Evolutionary conservation across 2,113 vertebrate genomes (phyloP).

Genomic region (Stegastes partitus): DNA sequence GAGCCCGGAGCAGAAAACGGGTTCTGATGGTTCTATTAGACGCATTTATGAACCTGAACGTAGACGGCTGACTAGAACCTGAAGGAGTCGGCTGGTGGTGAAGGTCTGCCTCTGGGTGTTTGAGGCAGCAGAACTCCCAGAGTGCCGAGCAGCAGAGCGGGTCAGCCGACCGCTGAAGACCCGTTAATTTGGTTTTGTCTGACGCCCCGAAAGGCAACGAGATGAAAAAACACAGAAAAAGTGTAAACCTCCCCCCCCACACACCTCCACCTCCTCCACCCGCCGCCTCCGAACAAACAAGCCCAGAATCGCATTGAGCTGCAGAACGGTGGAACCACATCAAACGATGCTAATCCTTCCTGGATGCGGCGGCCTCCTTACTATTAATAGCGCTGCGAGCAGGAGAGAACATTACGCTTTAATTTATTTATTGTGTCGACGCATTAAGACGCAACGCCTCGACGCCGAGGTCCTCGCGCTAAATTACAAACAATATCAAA

Average conservation of each 20-base stretch:
- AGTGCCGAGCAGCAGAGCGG: too few relatives aligned
- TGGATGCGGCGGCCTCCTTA: slow-evolving; percentile 83
- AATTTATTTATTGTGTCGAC: slow-evolving; percentile 81
- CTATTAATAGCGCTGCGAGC: slow-evolving; percentile 82
- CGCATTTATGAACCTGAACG: too few relatives aligned
- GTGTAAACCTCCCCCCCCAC: slow-evolving; percentile 30
- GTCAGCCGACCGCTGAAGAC: too few relatives aligned
- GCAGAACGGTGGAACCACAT: slow-evolving; percentile 83
- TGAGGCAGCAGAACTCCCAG: too few relatives aligned
- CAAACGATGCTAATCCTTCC: slow-evolving; percentile 85
- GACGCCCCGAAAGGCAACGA: slow-evolving; percentile 58
- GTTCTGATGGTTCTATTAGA: too few relatives aligned
- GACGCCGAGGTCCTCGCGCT: slow-evolving; percentile 59
- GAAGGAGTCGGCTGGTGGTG: too few relatives aligned
- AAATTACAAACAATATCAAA: slow-evolving; percentile 67
- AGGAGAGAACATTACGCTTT: slow-evolving; percentile 77
- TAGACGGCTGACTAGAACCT: too few relatives aligned
- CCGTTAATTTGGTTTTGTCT: slow-evolving; percentile 63
- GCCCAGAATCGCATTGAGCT: slow-evolving; percentile 75
- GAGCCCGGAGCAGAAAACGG: too few relatives aligned
- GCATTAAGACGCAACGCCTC: slow-evolving; percentile 49
- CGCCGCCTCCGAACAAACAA: slow-evolving; percentile 63
- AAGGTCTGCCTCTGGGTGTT: too few relatives aligned
- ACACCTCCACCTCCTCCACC: slow-evolving; percentile 37
- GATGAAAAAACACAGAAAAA: slow-evolving; percentile 40